Base-by-base conservation (phyloP, 1,140 invertebrate genomes). In the Steinernema feltiae region DNA sequence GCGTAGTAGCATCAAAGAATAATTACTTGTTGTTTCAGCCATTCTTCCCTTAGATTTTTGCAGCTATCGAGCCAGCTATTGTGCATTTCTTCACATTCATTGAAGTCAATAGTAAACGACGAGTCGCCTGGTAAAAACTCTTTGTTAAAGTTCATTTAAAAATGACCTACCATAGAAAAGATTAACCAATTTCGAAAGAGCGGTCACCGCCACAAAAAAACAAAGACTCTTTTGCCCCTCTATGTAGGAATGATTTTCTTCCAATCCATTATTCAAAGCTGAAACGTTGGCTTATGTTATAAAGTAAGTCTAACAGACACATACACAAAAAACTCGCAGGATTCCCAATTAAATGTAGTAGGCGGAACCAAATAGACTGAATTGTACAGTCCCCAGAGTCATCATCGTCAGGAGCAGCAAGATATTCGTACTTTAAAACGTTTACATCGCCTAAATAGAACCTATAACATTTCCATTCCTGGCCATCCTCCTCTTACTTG, bases 161-260 rank as follows among this genome's bases (percentile, higher is more conserved):
- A 17, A 48, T 75, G 1, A 29, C 29, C 73, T 32, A 83, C 83
- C 83, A 74, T 82, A 84, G 74, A 85, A 86, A 30, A 85, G 75
- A 73, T 85, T 85, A 69, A 85, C 76, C 76, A 85, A 79, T 70
- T 83, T 80, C 18, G 75, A 72, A 30, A 83, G 70, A 3, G 80
- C 77, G 21, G 75, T 48, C 17, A 83, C 76, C 18, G 85, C 78
- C 41, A 84, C 48, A 71, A 86, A 85, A 71, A 85, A 85, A 1
- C 76, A 82, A 15, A 84, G 53, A 7, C 78, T 70, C n/a, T 53
- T 46, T 71, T 82, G 81, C 41, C 73, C 81, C 0, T 27, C 24
- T 41, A 76, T 76, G 1, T 71, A 70, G 1, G 74, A 12, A 74
- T 48, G 30, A 32, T 70, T 69, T 27, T 48, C 7, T 29, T 48